phyloP scores from a whole-genome alignment of 2,888 invertebrate species.

The Julus scanicus region DNA sequence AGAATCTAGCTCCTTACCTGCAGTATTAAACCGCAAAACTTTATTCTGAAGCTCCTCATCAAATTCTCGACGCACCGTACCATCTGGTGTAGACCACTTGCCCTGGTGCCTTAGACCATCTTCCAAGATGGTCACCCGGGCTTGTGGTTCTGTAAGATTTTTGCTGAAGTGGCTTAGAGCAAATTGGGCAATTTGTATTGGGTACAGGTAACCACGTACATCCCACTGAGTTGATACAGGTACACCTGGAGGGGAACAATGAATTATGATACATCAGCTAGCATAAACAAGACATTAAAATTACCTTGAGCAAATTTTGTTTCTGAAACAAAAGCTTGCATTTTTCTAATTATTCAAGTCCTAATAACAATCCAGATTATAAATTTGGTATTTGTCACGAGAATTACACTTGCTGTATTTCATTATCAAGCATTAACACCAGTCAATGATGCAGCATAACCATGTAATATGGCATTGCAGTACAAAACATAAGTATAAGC shows the following conservation, averaged over 20 bases:
- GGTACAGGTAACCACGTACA: conserved; percentile 93
- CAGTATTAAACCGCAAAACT: conserved; percentile 56
- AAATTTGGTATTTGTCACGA: too few species aligned
- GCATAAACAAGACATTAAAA: too few species aligned
- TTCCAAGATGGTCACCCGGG: conserved; percentile 78
- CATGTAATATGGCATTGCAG: too few species aligned
- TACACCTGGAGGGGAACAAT: conserved; percentile 70
- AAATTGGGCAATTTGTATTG: conserved; percentile 98
- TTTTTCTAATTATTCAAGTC: too few species aligned
- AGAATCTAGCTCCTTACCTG: conserved; percentile 53
- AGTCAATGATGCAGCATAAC: too few species aligned
- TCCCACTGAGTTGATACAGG: conserved; percentile 99
- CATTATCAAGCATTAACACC: too few species aligned
- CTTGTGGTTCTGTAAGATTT: conserved; percentile 86
- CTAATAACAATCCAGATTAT: too few species aligned
- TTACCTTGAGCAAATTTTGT: too few species aligned
- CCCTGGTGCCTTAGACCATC: conserved; percentile 75
- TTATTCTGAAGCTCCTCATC: conserved; percentile 54
- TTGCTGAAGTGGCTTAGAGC: conserved; percentile 98
- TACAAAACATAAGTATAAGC: too few species aligned
- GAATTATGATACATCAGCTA: too few species aligned
- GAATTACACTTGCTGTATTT: too few species aligned
- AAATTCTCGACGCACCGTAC: conserved; percentile 48
- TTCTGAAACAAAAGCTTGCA: too few species aligned
- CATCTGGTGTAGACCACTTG: conserved; percentile 56